Percentiles rank a stretch among this genome's conserved stretches.
phyloP scores from a whole-genome alignment of 2,888 invertebrate genomes.

The Caenorhabditis sulstoni region DNA sequence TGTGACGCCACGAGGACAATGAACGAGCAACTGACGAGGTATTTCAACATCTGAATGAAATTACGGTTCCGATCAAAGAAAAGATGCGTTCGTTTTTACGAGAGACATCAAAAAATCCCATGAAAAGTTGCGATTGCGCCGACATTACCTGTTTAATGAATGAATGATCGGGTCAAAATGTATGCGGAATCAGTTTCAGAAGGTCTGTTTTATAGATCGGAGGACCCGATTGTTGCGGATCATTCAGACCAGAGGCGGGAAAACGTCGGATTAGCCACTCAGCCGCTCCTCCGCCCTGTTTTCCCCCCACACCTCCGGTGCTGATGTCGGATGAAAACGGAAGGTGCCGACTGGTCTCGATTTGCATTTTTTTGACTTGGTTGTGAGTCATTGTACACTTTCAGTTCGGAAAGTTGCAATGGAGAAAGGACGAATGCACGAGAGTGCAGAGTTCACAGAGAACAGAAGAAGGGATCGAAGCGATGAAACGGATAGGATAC shows the following conservation, averaged over 20 bases:
- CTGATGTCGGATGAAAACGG: slow-evolving; percentile 25
- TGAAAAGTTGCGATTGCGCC: background rate
- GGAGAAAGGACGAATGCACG: too few species aligned
- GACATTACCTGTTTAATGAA: slow-evolving; percentile 3
- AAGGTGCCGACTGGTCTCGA: slow-evolving; percentile 30
- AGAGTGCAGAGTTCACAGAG: too few species aligned
- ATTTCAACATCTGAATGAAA: slow-evolving; percentile 46
- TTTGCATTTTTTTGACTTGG: slow-evolving; percentile 33
- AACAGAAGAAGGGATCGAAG: too few species aligned
- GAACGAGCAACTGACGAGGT: slow-evolving; percentile 23
- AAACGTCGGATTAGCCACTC: slow-evolving; percentile 33
- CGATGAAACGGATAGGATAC: too few species aligned
- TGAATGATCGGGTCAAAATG: background rate
- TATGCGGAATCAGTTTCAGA: slow-evolving; percentile 12
- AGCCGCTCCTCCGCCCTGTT: slow-evolving; percentile 17
- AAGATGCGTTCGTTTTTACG: slow-evolving; percentile 27
- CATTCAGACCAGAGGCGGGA: slow-evolving; percentile 29
- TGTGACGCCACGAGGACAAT: slow-evolving; percentile 36
- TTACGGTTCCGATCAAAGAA: background rate
- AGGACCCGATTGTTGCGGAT: slow-evolving; percentile 30
- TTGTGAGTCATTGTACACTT: slow-evolving; percentile 12
- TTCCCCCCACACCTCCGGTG: slow-evolving; percentile 36
- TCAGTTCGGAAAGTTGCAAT: background rate
- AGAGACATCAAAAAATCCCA: background rate
- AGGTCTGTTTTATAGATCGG: slow-evolving; percentile 33